Evolutionary conservation across 2,113 vertebrate genomes (phyloP).

Genomic region (Ranitomeya variabilis): DNA sequence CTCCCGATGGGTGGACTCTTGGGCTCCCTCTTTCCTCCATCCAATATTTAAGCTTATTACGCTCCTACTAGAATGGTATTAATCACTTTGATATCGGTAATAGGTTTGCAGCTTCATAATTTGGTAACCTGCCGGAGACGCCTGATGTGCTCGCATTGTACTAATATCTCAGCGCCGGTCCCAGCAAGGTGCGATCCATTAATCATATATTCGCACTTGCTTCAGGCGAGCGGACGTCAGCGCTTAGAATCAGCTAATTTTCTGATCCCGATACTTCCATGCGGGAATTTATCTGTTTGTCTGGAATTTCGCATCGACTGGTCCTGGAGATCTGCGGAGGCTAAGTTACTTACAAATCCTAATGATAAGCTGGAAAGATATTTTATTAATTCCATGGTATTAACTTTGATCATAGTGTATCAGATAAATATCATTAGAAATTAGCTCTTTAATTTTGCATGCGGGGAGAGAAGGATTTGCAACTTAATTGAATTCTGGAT

Average conservation of each 20-base stretch:
- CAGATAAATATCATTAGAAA: slow-evolving; percentile 55
- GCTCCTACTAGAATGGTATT: slow-evolving; percentile 2
- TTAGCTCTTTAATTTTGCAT: slow-evolving; percentile 53
- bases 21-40: not conserved
- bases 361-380: slow-evolving; percentile 50
- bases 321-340: not conserved
- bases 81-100: slow-evolving; percentile 40
- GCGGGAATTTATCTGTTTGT: slow-evolving; percentile 14
- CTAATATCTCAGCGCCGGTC: slow-evolving; percentile 16
- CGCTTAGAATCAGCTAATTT: slow-evolving; percentile 25
- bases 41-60: slow-evolving; percentile 5
- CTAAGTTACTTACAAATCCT: slow-evolving; percentile 52
- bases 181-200: slow-evolving; percentile 37
- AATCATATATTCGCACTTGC: slow-evolving; percentile 40
- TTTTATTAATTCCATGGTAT: slow-evolving; percentile 54
- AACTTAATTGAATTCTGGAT: slow-evolving; percentile 54
- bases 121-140: slow-evolving; percentile 22
- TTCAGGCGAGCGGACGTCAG: not conserved
- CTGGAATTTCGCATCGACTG: slow-evolving; percentile 18
- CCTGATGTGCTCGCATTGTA: slow-evolving; percentile 31
- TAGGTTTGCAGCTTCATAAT: slow-evolving; percentile 43
- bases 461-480: slow-evolving; percentile 53
- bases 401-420: slow-evolving; percentile 55
- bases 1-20: not conserved
- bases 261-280: slow-evolving; percentile 10